phyloP scores from a whole-genome alignment of 1,140 invertebrate species.

The Calephelis nemesis region DNA sequence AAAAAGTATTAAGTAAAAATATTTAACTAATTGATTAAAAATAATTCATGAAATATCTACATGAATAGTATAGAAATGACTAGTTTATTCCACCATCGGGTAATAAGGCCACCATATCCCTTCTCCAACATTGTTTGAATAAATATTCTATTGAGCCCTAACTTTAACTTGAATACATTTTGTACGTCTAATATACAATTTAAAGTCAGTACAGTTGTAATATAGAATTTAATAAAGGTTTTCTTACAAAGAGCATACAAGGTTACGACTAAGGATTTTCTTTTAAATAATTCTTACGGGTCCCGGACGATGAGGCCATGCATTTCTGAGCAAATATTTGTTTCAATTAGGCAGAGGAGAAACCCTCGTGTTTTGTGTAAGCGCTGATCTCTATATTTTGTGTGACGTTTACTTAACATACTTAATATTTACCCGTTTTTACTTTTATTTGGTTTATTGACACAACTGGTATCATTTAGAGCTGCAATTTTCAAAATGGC shows the following conservation, averaged over 20 bases:
- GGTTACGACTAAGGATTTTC: background rate
- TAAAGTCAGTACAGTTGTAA: slow-evolving; percentile 12
- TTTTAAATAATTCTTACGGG: slow-evolving; percentile 9
- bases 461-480: background rate
- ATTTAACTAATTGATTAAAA: too few species aligned
- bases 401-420: slow-evolving; percentile 41
- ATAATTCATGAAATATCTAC: too few species aligned
- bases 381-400: slow-evolving; percentile 53
- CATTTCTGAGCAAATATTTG: slow-evolving; percentile 64
- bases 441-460: background rate
- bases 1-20: too few species aligned
- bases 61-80: too few species aligned
- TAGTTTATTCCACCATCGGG: too few species aligned
- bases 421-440: background rate
- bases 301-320: slow-evolving; percentile 29
- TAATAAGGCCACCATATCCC: too few species aligned
- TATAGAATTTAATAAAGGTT: slow-evolving; percentile 14
- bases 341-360: slow-evolving; percentile 61
- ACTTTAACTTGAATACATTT: background rate
- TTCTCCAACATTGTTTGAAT: too few species aligned
- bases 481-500: too few species aligned
- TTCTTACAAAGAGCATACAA: slow-evolving; percentile 1
- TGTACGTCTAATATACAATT: slow-evolving; percentile 1
- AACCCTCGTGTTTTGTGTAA: slow-evolving; percentile 48
- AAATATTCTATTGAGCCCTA: too few species aligned